Conservation (phyloP, 2,888 invertebrate species). For the Dryococelus australis region DNA sequence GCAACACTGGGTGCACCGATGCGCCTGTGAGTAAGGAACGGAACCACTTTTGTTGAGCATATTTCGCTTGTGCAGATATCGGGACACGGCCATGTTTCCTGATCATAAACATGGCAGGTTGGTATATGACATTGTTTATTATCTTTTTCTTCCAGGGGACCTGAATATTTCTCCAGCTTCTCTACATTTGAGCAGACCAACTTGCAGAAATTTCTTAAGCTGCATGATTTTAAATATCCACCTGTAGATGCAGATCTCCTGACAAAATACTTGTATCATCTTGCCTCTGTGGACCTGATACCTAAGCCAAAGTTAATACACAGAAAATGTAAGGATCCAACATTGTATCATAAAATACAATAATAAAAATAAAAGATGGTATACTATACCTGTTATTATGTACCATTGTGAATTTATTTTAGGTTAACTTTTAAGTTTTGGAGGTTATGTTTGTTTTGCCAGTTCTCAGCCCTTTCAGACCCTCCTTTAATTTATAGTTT, state of each 20-base stretch:
- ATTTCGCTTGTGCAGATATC: too few relatives aligned
- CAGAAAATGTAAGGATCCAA: conserved; percentile 38
- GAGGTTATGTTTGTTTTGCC: not conserved
- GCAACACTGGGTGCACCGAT: too few relatives aligned
- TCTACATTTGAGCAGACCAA: conserved; percentile 43
- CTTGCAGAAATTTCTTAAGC: conserved; percentile 37
- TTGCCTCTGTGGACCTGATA: conserved; percentile 39
- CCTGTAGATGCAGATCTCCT: conserved; percentile 43
- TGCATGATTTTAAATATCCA: conserved; percentile 43
- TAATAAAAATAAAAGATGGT: not conserved
- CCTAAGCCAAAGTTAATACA: conserved; percentile 37
- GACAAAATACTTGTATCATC: conserved; percentile 42
- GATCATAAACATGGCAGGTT: not conserved
- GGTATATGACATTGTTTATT: not conserved
- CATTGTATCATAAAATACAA: not conserved
- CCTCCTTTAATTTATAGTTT: too few relatives aligned
- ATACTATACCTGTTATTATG: not conserved
- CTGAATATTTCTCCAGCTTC: conserved; percentile 39
- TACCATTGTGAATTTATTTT: not conserved
- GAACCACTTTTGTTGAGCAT: too few relatives aligned
- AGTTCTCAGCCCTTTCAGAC: too few relatives aligned
- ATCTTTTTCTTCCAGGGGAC: conserved; percentile 35
- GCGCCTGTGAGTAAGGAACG: too few relatives aligned
- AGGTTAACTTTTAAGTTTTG: not conserved
- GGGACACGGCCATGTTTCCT: too few relatives aligned